Conservation (phyloP, 1,140 invertebrate genomes). For the Papilio xuthus region DNA sequence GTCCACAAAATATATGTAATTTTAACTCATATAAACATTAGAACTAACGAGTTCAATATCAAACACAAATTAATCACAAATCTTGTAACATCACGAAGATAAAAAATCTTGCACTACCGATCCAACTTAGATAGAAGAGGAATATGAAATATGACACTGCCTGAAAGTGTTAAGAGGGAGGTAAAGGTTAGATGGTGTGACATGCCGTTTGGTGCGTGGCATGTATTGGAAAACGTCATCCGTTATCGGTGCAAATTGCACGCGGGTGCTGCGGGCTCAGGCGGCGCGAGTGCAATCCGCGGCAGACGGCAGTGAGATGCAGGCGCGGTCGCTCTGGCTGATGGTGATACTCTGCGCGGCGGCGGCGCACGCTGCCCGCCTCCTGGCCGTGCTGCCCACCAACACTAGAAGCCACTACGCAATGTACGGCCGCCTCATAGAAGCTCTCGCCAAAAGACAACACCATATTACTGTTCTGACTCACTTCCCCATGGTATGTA, state of each 20-base stretch:
- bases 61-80: not conserved
- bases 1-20: not conserved
- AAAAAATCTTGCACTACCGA: not conserved
- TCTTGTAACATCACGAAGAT: not conserved
- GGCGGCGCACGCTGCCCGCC: constrained; percentile 62
- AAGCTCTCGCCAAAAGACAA: constrained; percentile 83
- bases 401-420: constrained; percentile 80
- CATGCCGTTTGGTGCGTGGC: constrained; percentile 33
- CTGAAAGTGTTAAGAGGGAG: not conserved
- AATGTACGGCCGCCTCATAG: constrained; percentile 82
- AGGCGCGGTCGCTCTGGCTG: constrained; percentile 62
- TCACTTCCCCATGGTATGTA: constrained; percentile 82
- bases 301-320: constrained; percentile 63
- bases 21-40: not conserved
- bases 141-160: not conserved
- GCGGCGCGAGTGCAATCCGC: constrained; percentile 52
- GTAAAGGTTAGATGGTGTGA: constrained; percentile 14
- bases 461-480: constrained; percentile 87
- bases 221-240: constrained; percentile 50
- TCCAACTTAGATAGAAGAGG: not conserved
- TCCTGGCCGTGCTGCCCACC: constrained; percentile 76
- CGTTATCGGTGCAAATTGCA: constrained; percentile 43
- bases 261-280: not conserved
- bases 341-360: constrained; percentile 54
- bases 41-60: not conserved